phyloP scores from a whole-genome alignment of 2,113 vertebrate species.

The Datnioides undecimradiatus region DNA sequence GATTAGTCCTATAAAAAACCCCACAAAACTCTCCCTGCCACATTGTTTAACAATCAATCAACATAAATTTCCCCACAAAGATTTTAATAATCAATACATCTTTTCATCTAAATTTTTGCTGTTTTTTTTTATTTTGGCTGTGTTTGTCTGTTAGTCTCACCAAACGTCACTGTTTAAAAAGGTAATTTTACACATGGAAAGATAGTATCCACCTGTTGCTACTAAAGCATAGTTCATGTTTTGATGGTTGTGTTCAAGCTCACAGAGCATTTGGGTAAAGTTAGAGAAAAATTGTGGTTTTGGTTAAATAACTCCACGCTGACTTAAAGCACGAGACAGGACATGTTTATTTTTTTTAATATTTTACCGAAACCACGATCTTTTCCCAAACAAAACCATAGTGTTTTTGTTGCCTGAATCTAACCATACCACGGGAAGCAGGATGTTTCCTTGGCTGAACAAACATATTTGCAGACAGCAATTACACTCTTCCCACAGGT shows the following conservation, averaged over 20 bases:
- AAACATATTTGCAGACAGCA: conserved; percentile 7
- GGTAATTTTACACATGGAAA: too few relatives aligned
- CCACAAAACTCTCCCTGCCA: neutral
- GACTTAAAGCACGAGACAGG: neutral
- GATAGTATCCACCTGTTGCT: neutral
- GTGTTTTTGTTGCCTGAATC: neutral
- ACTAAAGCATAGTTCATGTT: neutral
- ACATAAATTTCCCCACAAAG: too few relatives aligned
- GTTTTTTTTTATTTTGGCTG: too few relatives aligned
- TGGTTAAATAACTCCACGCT: neutral
- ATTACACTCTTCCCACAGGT: conserved; percentile 9
- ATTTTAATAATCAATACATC: too few relatives aligned
- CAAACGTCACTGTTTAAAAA: too few relatives aligned
- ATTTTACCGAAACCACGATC: neutral
- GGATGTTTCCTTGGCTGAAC: neutral
- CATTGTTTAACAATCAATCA: neutral
- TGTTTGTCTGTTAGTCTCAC: too few relatives aligned
- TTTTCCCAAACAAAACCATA: neutral
- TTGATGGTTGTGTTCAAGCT: neutral
- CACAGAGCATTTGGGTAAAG: neutral
- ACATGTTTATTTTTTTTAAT: neutral
- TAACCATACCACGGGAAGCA: neutral
- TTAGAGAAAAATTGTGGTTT: neutral
- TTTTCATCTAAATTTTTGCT: too few relatives aligned
- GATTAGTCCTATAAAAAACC: conserved; percentile 2